Evolutionary conservation across 2,888 invertebrate genomes (phyloP), one percentile per base, ranked within the genome.

Genomic region (Dorcus parallelipipedus): DNA sequence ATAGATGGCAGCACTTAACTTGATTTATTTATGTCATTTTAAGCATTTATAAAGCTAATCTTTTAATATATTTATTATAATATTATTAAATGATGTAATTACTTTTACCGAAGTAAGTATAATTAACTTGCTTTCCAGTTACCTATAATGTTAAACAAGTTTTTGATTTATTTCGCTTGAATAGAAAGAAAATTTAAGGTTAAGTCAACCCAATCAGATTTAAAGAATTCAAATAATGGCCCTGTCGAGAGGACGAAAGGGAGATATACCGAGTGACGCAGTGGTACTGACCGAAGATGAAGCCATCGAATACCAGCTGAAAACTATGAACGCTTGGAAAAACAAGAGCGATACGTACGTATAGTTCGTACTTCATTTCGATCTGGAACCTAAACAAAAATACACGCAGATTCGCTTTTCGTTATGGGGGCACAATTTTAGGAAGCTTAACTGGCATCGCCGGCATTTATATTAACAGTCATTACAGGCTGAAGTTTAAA

Each of bases 401-500:
- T 49, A 61, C 52, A 64, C 74, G 9, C 65, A 86, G 86, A n/a
- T 83, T 82, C 80, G 73, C 81, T 0, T 74, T 83, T 52, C 75
- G 77, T 9, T 83, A 83, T 71, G 82, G 84, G 0, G 72, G 83
- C 0, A 73, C 75, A 1, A 62, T 83, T 1, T 72, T 90, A 1
- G 84, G 83, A 8, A 74, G 73, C 0, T 53, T 83, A 8, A 82
- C 83, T 62, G 82, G 82, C 0, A 1, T 81, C 0, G 62, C 83
- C 2, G 87, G 87, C 0, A 70, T 83, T 0, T 76, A 83, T 41
- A 80, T 90, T n/a, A 89, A 89, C 69, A 79, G 74, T 33, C 80
- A 85, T 65, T 90, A 82, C 69, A 80, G 91, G 56, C 76, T 65
- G 0, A 87, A 84, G 70, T 71, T 91, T 3, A 84, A 83, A 61